Conservation (phyloP, 1,140 invertebrate species). For the Macrobrachium nipponense region DNA sequence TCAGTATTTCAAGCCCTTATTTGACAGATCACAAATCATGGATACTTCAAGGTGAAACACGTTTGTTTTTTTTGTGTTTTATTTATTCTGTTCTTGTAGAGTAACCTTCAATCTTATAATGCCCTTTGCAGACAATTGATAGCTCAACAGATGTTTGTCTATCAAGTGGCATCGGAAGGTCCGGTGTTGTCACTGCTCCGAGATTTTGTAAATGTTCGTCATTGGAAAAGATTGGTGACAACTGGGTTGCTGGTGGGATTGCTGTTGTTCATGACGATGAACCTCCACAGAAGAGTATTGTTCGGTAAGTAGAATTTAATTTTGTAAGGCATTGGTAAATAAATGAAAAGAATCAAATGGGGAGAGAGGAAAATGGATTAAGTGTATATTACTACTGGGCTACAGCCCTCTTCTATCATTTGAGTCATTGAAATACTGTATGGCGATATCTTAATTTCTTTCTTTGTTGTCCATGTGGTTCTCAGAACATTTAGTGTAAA, state of each 20-base stretch:
- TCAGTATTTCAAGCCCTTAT: too few species aligned
- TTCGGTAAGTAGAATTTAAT: constrained; percentile 66
- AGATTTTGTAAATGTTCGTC: constrained; percentile 70
- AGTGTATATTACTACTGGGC: too few species aligned
- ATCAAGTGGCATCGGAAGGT: constrained; percentile 68
- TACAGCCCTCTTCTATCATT: too few species aligned
- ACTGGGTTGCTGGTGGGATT: constrained; percentile 66
- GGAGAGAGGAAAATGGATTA: too few species aligned
- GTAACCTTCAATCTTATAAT: background rate
- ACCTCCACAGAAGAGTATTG: constrained; percentile 68
- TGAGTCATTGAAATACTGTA: too few species aligned
- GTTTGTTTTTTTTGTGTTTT: background rate
- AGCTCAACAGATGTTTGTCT: constrained; percentile 67
- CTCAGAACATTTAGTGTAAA: too few species aligned
- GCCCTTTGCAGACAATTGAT: constrained; percentile 33
- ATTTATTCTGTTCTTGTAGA: background rate
- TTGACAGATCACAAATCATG: too few species aligned
- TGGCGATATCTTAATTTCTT: too few species aligned
- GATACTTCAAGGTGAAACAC: background rate
- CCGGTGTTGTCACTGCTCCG: constrained; percentile 68
- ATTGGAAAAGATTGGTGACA: constrained; percentile 67
- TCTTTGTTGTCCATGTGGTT: too few species aligned
- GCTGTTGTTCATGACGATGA: constrained; percentile 67
- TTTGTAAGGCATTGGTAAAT: background rate
- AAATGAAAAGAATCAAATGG: background rate